Percentiles rank a stretch among this genome's conserved stretches.
phyloP scores from a whole-genome alignment of 2,797 vertebrate genomes.

The Hipposideros larvatus region DNA sequence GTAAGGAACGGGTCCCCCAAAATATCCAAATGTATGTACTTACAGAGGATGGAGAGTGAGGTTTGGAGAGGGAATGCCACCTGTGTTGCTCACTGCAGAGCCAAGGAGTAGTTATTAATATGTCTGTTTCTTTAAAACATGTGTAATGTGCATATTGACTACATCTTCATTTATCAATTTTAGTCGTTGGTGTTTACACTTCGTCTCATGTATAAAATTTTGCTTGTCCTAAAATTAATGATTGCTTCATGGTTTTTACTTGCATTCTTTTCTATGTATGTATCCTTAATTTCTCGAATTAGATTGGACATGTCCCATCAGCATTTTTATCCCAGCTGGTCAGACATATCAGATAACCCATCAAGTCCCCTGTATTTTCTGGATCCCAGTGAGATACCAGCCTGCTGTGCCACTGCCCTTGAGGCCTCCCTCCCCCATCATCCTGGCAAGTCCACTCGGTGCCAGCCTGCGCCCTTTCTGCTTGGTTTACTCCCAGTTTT shows the following conservation, averaged over 20 bases:
- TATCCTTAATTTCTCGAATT: background rate
- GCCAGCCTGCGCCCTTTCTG: background rate
- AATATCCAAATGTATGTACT: background rate
- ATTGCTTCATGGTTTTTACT: background rate
- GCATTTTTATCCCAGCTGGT: background rate
- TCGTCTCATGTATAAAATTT: background rate
- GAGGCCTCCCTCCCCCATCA: background rate
- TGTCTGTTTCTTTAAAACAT: background rate
- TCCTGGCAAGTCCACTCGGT: background rate
- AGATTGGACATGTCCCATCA: background rate
- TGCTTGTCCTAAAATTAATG: constrained; percentile 6
- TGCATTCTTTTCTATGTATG: background rate
- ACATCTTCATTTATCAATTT: background rate
- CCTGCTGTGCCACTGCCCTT: too few species aligned
- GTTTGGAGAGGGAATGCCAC: background rate
- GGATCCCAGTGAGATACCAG: background rate
- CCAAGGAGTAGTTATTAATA: too few species aligned
- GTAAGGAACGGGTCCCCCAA: background rate
- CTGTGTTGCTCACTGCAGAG: background rate
- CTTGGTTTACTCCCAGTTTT: background rate
- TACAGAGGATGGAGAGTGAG: background rate
- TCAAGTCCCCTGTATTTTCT: background rate
- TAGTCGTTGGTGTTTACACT: background rate
- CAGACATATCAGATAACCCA: background rate
- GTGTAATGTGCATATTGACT: background rate